phyloP scores from a whole-genome alignment of 2,113 vertebrate genomes.

The Vimba vimba region DNA sequence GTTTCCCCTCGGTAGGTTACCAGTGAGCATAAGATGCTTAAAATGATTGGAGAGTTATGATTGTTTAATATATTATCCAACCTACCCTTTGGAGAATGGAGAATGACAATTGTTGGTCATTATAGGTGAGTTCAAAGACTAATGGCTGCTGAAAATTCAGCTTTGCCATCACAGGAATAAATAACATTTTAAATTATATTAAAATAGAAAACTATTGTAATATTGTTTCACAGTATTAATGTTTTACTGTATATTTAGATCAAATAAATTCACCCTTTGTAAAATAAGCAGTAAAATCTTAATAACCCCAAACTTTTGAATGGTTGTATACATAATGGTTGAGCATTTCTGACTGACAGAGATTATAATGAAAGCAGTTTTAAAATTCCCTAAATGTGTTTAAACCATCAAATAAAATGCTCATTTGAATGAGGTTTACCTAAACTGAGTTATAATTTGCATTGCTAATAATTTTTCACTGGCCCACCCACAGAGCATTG shows the following conservation, averaged over 20 bases:
- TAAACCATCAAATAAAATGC: neutral
- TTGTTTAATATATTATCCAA: neutral
- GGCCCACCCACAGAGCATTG: constrained; percentile 75
- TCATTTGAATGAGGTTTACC: neutral
- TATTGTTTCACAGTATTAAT: neutral
- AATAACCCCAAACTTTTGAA: neutral
- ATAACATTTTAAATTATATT: neutral
- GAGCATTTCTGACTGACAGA: neutral
- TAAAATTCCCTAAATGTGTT: neutral
- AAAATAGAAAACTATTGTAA: neutral
- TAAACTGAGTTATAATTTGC: neutral
- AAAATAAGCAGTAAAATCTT: neutral
- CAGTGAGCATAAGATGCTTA: neutral
- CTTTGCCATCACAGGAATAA: neutral
- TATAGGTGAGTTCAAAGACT: neutral
- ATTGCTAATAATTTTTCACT: neutral
- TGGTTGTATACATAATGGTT: neutral
- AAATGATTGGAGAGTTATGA: neutral
- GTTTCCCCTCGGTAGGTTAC: constrained; percentile 83
- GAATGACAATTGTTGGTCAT: too few species aligned
- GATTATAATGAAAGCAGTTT: neutral
- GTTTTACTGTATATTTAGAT: neutral
- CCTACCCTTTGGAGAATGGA: too few species aligned
- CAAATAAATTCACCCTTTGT: neutral
- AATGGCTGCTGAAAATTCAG: neutral